Evolutionary conservation across 2,113 vertebrate genomes (phyloP).

Genomic region (Ifrita kowaldi): DNA sequence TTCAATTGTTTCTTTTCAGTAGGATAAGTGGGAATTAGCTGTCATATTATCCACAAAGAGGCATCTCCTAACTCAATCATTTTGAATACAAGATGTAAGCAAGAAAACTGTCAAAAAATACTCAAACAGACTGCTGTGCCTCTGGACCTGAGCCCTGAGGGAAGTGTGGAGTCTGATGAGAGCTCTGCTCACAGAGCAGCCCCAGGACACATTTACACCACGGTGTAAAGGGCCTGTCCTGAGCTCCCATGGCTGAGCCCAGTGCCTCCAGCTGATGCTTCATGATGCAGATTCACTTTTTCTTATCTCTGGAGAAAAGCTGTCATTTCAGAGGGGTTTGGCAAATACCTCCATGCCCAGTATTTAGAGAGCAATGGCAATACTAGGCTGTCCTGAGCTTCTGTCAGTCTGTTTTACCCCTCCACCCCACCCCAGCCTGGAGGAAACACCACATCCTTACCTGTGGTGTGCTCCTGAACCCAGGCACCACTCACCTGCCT

Average conservation of each 20-base stretch:
- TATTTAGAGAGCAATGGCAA: not conserved
- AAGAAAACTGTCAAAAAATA: not conserved
- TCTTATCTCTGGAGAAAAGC: not conserved
- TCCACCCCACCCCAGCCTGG: not conserved
- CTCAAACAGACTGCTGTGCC: not conserved
- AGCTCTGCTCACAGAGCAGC: not conserved
- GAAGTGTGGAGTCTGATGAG: not conserved
- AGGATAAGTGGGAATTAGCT: not conserved
- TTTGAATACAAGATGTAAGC: not conserved
- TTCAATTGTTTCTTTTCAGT: conserved; percentile 15
- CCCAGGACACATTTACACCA: not conserved
- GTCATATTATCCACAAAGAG: not conserved
- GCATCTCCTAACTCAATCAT: not conserved
- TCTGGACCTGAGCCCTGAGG: not conserved
- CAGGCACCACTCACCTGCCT: rapidly evolving
- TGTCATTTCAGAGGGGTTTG: not conserved
- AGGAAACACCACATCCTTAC: not conserved
- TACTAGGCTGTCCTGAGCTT: not conserved
- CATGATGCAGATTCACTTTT: not conserved
- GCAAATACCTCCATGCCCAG: not conserved
- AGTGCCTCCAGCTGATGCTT: not conserved
- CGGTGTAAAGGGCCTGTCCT: not conserved
- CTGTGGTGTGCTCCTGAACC: not conserved
- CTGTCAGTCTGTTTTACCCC: not conserved
- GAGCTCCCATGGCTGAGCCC: not conserved